Conservation (phyloP, 2,888 invertebrate species). For the Clunio marinus region DNA sequence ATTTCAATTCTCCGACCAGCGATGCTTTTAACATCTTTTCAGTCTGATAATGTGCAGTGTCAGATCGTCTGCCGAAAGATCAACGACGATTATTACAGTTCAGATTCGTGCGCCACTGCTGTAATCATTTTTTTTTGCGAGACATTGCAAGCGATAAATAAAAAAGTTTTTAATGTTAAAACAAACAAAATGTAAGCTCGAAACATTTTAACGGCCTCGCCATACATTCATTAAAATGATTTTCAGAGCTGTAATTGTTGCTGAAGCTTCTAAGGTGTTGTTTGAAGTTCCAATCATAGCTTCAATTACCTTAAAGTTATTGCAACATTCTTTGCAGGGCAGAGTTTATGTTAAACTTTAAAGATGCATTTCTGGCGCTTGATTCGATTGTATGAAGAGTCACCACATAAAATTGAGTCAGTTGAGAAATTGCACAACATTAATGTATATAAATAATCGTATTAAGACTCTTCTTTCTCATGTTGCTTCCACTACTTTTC, state of each 20-base stretch:
- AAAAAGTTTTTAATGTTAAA: neutral
- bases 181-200: constrained; percentile 2
- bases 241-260: constrained; percentile 18
- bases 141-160: neutral
- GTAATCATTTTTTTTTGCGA: too few species aligned
- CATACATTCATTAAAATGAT: constrained; percentile 1
- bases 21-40: neutral
- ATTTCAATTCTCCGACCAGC: neutral
- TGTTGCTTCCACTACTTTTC: neutral
- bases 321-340: too few species aligned
- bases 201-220: neutral
- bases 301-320: neutral
- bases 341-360: too few species aligned
- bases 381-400: neutral
- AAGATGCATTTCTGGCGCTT: too few species aligned
- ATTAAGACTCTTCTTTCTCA: constrained; percentile 4
- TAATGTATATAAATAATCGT: neutral
- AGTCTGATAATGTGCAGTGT: too few species aligned
- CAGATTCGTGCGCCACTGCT: constrained; percentile 26
- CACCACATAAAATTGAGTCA: neutral
- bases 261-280: neutral
- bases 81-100: neutral
- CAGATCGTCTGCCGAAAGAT: too few species aligned
- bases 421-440: constrained; percentile 15
- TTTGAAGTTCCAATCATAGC: neutral